A percentile compares a stretch with the other conserved stretches of the same genome.
Conservation (phyloP, 2,888 invertebrate genomes). For the Brachyptera risi region DNA sequence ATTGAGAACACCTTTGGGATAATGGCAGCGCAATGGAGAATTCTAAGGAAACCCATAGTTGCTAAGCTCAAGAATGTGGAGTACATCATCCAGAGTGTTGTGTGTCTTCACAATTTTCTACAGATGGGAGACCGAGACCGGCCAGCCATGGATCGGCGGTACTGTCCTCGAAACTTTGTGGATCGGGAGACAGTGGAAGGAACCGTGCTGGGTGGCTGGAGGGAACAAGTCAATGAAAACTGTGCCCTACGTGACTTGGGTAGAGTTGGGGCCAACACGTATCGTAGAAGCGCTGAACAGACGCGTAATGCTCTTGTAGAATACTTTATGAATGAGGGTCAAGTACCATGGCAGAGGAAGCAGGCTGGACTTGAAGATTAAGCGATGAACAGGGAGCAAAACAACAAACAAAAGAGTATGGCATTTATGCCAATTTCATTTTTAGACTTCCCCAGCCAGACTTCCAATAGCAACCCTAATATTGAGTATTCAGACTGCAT, state of each 20-base stretch:
- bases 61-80: neutral
- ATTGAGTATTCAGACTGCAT: no score
- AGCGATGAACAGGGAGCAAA: no score
- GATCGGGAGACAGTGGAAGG: neutral
- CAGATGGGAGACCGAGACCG: neutral
- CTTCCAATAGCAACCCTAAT: no score
- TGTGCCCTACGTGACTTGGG: neutral
- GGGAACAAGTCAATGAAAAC: neutral
- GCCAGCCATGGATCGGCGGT: neutral
- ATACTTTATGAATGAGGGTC: neutral
- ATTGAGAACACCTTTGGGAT: neutral
- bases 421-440: no score
- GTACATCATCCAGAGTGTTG: neutral
- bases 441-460: no score
- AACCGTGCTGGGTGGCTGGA: neutral
- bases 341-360: neutral
- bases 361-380: neutral
- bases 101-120: neutral
- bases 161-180: neutral
- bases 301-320: neutral
- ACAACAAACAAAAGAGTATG: no score
- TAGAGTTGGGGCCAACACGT: neutral
- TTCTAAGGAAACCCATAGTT: neutral
- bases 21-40: neutral
- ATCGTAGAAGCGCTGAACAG: neutral